phyloP scores from a whole-genome alignment of 2,888 invertebrate species.

The Zhengitettix transpicula region DNA sequence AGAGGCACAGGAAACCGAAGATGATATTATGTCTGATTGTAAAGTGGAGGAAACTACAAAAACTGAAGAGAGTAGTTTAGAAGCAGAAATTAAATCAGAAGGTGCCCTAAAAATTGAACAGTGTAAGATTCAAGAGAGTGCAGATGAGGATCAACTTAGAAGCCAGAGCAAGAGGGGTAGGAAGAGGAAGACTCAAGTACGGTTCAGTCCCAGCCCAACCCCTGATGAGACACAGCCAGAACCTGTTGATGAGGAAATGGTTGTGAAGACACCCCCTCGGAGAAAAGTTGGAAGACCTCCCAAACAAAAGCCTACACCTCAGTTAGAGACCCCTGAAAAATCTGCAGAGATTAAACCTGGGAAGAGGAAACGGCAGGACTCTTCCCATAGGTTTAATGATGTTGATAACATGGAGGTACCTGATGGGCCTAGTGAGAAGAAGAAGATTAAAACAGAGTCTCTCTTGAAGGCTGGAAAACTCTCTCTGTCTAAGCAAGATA shows the following conservation, averaged over 20 bases:
- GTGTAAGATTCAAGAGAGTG: not conserved
- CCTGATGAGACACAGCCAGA: not conserved
- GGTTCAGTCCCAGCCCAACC: conserved; percentile 7
- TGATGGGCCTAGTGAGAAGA: conserved; percentile 1
- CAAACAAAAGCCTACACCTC: not conserved
- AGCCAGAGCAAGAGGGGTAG: not conserved
- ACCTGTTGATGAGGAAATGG: conserved; percentile 9
- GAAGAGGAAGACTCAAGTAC: conserved; percentile 5
- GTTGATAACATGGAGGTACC: not conserved
- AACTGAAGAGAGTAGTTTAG: not conserved
- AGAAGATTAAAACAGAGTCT: conserved; percentile 2
- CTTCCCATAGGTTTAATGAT: not conserved
- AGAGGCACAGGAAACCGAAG: too few species aligned
- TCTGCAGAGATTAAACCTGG: not conserved
- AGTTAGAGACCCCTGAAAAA: not conserved
- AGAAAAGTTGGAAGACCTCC: conserved; percentile 2
- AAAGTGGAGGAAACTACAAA: too few species aligned
- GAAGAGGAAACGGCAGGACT: conserved; percentile 5
- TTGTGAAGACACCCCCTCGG: conserved; percentile 9
- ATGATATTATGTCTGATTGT: too few species aligned
- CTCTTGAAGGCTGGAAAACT: not conserved
- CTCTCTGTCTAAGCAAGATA: not conserved
- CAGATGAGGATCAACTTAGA: not conserved
- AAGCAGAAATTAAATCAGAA: not conserved
- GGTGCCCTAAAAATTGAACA: not conserved